Evolutionary conservation across 1,140 invertebrate genomes (phyloP).

Genomic region (Rhyacophila brunnea): DNA sequence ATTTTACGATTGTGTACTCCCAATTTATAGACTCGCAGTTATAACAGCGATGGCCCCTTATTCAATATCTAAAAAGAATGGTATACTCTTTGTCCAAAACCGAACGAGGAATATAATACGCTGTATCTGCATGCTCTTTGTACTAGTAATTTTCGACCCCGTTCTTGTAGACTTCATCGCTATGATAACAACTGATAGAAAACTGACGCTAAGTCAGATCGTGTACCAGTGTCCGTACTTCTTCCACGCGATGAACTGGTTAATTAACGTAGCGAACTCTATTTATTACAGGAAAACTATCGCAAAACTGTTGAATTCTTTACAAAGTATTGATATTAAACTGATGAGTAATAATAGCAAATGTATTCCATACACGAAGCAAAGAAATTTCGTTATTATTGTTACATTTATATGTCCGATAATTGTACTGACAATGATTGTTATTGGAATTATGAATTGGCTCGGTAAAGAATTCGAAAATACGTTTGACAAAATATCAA

Average conservation of each 20-base stretch:
- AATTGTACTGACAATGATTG: neutral
- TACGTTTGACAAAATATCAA: neutral
- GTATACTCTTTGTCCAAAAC: neutral
- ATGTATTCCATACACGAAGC: too few relatives aligned
- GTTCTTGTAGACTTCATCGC: neutral
- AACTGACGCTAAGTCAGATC: neutral
- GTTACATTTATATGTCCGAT: slow-evolving; percentile 2
- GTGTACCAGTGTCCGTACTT: neutral
- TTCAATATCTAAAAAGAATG: slow-evolving; percentile 11
- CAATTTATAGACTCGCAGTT: slow-evolving; percentile 16
- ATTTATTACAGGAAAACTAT: too few relatives aligned
- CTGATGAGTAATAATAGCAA: too few relatives aligned
- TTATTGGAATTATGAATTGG: neutral
- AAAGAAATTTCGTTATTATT: neutral
- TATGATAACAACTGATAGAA: neutral
- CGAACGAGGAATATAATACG: neutral
- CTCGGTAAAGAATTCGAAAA: neutral
- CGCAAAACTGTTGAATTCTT: too few relatives aligned
- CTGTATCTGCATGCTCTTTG: neutral
- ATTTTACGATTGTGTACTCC: slow-evolving; percentile 8
- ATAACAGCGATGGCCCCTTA: slow-evolving; percentile 16
- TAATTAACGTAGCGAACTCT: neutral
- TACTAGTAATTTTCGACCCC: neutral
- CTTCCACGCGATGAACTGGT: slow-evolving; percentile 1
- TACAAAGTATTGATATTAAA: too few relatives aligned